Evolutionary conservation across 1,140 invertebrate species (phyloP), one percentile per base, ranked within the genome.

Genomic region (Halesus radiatus): DNA sequence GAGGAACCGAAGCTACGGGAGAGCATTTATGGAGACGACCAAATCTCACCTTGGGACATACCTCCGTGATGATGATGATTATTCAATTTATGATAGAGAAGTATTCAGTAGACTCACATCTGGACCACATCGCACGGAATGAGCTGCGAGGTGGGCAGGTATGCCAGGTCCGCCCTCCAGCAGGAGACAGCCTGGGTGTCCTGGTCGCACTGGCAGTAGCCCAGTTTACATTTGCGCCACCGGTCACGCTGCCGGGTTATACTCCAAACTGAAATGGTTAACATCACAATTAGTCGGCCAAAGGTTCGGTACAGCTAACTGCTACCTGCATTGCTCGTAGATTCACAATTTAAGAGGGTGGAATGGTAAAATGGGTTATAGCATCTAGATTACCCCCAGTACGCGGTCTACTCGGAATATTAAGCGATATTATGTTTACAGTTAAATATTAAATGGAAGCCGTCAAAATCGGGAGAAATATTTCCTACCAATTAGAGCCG

Each of bases 201-300:
- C 23, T 91, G 87, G 84, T 92, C 87, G 85, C 94, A 94, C 84
- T 92, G 92, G 82, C 94, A 96, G 3, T 92, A 91, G 1, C 93
- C 93, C 76, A 92, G 92, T 1, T 91, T 89, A 85, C 95, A 96
- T 29, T 92, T 89, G n/a, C 92, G 90, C 94, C 94, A 96, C 60
- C 92, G 85, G 16, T 92, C 90, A 79, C 91, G 88, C 56, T 88
- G 86, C 80, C 89, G 87, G 68, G 91, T 89, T 72, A 94, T 89
- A 73, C 91, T 91, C 94, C 94, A 96, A 54, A 94, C 93, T 93
- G 84, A 60, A 56, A 56, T 20, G 4, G 4, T 18, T 22, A 56
- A 56, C 0, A 18, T 18, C 3, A 37, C 7, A 37, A 37, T 8
- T 37, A 6, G 32, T 8, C 32, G 32, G 32, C 32, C 32, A 8